Evolutionary conservation across 2,113 vertebrate species (phyloP), one percentile per base, ranked within the genome.

Genomic region (Actinemys pallida): DNA sequence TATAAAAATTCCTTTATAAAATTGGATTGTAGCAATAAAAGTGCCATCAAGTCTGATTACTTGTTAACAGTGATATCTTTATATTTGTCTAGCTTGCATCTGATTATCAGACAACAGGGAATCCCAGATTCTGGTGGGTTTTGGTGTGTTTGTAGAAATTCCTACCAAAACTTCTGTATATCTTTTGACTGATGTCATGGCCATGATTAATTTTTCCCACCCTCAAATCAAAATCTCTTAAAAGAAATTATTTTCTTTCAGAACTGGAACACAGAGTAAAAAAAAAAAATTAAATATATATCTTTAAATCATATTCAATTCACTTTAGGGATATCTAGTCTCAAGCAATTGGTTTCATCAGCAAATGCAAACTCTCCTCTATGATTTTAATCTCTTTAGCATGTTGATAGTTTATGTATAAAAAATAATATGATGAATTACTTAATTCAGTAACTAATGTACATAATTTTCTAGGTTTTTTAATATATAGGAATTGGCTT

Each of bases 381-480:
- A 87, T 95, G 90, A 97, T 97, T 96, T 96, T 85, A 97, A 98
- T 98, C 97, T 97, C 94, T 90, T 96, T 89, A 93, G 95, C 95
- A 98, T 97, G 98, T 94, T 97, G 96, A 88, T 94, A 98, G 96
- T 97, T 97, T 96, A 97, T 98, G 97, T 96, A 97, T 3, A 93
- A 97, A 98, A 98, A 98, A 98, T 91, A 97, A 92, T 94, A 98
- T 97, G 93, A 97, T 96, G 98, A 97, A 98, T 98, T 98, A 98
- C 92, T 96, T 98, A 97, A 97, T 97, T 96, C 92, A 96, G 92
- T 95, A 98, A 98, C 98, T 96, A 97, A 96, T 97, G 95, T 95
- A 93, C 83, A 95, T 88, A 96, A 80, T 97, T 98, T 93, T 92
- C 39, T 88, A 87, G 59, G 83, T 96, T 96, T 97, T 97, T 87